Conservation (phyloP, 2,113 vertebrate species). For the Aldabrachelys gigantea region DNA sequence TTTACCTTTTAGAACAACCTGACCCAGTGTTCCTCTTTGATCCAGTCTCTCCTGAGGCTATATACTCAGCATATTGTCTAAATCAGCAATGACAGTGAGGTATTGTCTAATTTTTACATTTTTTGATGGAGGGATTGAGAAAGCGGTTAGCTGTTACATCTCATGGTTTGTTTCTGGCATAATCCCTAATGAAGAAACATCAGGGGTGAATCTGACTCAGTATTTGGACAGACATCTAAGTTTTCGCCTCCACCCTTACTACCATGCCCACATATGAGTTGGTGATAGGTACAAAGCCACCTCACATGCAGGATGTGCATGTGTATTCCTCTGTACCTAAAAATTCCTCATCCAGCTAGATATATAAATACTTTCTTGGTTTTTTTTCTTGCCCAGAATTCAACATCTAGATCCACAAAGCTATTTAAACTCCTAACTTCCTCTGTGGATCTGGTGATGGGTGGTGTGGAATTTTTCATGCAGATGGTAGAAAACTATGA, state of each 20-base stretch:
- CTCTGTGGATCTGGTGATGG: not conserved
- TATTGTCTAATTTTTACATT: not conserved
- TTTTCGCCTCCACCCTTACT: not conserved
- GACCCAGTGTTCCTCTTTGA: accelerated
- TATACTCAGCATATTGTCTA: accelerated
- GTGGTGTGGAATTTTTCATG: not conserved
- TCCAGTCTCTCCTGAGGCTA: not conserved
- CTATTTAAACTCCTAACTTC: not conserved
- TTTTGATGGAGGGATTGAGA: not conserved
- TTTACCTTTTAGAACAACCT: not conserved
- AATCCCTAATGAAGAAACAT: not conserved
- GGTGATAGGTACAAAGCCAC: not conserved
- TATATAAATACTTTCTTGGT: not conserved
- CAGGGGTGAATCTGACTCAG: not conserved
- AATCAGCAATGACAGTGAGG: accelerated
- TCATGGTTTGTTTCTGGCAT: not conserved
- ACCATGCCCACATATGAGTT: not conserved
- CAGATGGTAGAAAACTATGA: not conserved
- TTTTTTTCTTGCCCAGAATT: not conserved
- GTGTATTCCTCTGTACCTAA: not conserved
- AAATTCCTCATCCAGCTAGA: not conserved
- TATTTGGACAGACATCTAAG: not conserved
- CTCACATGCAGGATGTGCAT: not conserved
- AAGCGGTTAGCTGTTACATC: not conserved
- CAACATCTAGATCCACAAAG: not conserved